Evolutionary conservation across 2,888 invertebrate species (phyloP), one percentile per base, ranked within the genome.

Genomic region (Gibbula magus): DNA sequence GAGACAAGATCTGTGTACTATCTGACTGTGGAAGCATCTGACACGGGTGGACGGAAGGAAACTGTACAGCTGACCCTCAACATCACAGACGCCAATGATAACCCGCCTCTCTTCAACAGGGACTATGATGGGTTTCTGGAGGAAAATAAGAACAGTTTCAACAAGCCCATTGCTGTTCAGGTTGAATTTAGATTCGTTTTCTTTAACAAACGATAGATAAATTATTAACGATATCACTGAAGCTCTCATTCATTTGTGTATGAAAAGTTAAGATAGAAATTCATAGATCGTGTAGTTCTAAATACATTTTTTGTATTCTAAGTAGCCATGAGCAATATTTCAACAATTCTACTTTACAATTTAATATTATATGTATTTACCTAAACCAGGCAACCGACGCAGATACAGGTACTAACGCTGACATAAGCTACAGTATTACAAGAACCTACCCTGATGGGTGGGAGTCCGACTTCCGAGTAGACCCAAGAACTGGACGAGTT

Each of bases 1-100:
- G 97, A 97, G 91, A 94, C 94, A 16, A 96, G 96, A 86, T 96
- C 95, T 87, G 95, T 95, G 78, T 97, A 96, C 85, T 96, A 96
- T 79, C 92, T 97, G 79, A 96, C 96, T 0, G 94, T 96, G 79
- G 96, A 96, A 82, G 97, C 96, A 0, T 95, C 94, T 83, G 97
- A 97, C 90, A 96, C 96, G 0, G 97, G 97, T 0, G 96, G 96
- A 0, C 85, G 89, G 22, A 83, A 86, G 29, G 84, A 88, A 25
- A 87, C 88, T 1, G 86, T 85, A 16, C 89, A 88, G 70, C 85
- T 92, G 16, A 85, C 84, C 7, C 81, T 92, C 51, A 84, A 73
- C n/a, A 83, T 92, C n/a, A 80, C 77, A 5, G 92, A 92, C 78
- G 84, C 86, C 18, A 92, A 92, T 77, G 92, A 92, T 81, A 87